Percentiles rank a stretch among this genome's conserved stretches.
These are phyloP conservation scores for Bufo gargarizans DNA, from an alignment of 2,113 vertebrate genomes.

Conservation along the genomic window DNA sequence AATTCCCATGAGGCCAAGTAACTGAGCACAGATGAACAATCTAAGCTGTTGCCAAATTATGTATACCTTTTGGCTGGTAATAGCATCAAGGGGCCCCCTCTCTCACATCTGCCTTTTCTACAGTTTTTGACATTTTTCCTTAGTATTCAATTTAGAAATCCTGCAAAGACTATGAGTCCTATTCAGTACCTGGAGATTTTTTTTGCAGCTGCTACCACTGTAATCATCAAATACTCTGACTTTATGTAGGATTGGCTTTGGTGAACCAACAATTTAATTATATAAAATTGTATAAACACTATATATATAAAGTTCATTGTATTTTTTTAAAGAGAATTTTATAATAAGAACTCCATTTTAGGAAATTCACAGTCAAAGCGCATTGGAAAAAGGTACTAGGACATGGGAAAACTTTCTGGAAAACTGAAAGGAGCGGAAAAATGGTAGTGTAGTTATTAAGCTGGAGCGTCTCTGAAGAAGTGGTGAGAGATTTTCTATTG, in stretches of 20 bases:
- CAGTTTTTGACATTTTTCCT: background rate
- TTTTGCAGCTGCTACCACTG: too few species aligned
- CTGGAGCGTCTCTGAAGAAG: constrained; percentile 29
- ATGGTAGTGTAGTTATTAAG: constrained; percentile 6
- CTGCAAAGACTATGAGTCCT: too few species aligned
- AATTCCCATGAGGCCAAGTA: background rate
- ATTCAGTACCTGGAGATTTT: too few species aligned
- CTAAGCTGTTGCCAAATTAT: background rate
- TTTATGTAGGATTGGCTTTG: background rate
- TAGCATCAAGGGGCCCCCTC: background rate
- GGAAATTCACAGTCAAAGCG: background rate
- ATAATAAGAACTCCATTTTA: background rate
- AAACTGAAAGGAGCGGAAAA: background rate
- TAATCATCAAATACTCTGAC: too few species aligned
- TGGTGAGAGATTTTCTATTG: constrained; percentile 46
- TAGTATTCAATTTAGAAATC: too few species aligned
- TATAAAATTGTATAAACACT: too few species aligned
- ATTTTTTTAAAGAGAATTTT: too few species aligned
- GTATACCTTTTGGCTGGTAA: background rate
- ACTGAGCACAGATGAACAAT: background rate
- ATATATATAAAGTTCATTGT: too few species aligned
- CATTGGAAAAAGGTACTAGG: background rate
- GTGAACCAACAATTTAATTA: background rate
- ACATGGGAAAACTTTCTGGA: background rate
- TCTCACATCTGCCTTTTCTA: background rate